A percentile compares a stretch with the other conserved stretches of the same genome.
phyloP scores from a whole-genome alignment of 2,888 invertebrate genomes.

The Mimumesa dahlbomi region DNA sequence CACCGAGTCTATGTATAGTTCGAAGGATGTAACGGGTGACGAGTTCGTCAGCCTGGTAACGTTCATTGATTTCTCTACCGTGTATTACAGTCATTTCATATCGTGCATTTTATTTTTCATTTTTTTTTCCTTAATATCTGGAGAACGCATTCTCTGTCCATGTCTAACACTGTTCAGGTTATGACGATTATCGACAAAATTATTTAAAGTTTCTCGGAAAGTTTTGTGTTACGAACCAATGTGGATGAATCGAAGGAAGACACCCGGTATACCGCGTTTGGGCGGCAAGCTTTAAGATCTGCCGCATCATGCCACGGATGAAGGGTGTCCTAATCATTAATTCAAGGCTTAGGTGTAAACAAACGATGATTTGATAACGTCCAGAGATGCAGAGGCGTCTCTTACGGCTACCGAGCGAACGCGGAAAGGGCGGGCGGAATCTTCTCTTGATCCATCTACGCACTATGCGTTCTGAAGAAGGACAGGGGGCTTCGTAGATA shows the following conservation, averaged over 20 bases:
- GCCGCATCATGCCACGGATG: constrained; percentile 72
- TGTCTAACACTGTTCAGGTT: too few species aligned
- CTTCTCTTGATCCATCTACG: constrained; percentile 66
- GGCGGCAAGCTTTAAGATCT: constrained; percentile 75
- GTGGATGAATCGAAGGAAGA: too few species aligned
- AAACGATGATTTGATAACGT: constrained; percentile 80
- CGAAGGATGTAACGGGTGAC: constrained; percentile 78
- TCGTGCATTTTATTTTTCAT: too few species aligned
- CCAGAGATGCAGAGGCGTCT: constrained; percentile 68
- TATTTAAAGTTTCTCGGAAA: too few species aligned
- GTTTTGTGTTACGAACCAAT: too few species aligned
- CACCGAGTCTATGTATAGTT: constrained; percentile 76
- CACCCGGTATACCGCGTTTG: constrained; percentile 68
- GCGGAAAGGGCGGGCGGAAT: constrained; percentile 56
- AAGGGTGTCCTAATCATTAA: constrained; percentile 78
- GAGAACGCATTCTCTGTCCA: too few species aligned
- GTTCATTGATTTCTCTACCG: constrained; percentile 22
- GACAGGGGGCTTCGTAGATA: constrained; percentile 58
- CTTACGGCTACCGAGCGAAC: constrained; percentile 65
- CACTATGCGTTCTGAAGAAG: constrained; percentile 45
- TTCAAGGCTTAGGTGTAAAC: constrained; percentile 79
- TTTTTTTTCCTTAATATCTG: too few species aligned
- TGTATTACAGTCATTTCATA: background rate
- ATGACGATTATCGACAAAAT: too few species aligned
- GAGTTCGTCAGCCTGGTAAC: constrained; percentile 40